These are phyloP conservation scores for Dorcus hopei DNA, from an alignment of 2,888 invertebrate species.

Conservation along the genomic window DNA sequence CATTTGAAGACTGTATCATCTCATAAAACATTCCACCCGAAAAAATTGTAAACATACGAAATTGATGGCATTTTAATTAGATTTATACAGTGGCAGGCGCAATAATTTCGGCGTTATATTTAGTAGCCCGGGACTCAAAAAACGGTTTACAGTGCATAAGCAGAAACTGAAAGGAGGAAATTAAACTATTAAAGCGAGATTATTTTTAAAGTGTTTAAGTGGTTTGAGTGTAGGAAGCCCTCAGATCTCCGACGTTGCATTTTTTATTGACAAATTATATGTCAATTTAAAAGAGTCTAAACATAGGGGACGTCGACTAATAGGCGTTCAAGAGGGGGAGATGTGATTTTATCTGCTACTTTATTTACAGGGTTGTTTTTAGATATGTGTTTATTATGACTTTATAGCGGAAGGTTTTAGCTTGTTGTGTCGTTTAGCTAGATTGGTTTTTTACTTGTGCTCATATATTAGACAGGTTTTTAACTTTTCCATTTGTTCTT, in stretches of 20 bases:
- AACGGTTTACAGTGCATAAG: conserved; percentile 4
- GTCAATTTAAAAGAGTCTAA: conserved; percentile 32
- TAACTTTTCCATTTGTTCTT: neutral
- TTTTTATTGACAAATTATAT: conserved; percentile 32
- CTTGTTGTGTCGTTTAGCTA: conserved; percentile 42
- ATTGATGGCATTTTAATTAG: conserved; percentile 20
- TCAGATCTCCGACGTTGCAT: neutral
- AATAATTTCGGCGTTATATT: conserved; percentile 10
- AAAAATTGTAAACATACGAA: neutral
- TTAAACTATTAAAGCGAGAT: conserved; percentile 19
- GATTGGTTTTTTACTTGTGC: conserved; percentile 45
- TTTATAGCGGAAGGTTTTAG: conserved; percentile 40
- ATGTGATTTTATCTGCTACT: conserved; percentile 32
- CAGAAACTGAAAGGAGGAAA: conserved; percentile 13
- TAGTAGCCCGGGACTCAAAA: conserved; percentile 4
- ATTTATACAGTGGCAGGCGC: conserved; percentile 12
- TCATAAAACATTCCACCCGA: neutral
- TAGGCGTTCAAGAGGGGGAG: conserved; percentile 21
- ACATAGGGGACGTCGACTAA: conserved; percentile 25
- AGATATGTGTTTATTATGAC: conserved; percentile 42
- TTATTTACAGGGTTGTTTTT: conserved; percentile 40
- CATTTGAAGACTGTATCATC: neutral
- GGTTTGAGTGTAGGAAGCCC: conserved; percentile 9
- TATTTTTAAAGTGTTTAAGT: conserved; percentile 23
- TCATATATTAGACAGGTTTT: conserved; percentile 2